Conservation (phyloP, 2,888 invertebrate genomes). For the Drosophila cyrtoloma region DNA sequence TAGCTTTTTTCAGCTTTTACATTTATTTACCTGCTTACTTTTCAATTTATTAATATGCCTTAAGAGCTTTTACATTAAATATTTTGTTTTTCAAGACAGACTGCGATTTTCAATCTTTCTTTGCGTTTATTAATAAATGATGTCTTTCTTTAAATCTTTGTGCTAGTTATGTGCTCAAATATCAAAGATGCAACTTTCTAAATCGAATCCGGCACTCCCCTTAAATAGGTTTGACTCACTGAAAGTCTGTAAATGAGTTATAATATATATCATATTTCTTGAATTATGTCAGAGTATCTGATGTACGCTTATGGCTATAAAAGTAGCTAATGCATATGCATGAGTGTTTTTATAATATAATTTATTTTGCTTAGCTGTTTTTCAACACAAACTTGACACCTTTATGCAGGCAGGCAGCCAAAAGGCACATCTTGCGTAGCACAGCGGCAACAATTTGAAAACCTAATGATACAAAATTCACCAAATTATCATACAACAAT, state of each 20-base stretch:
- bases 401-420: slow-evolving; percentile 43
- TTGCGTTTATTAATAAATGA: background rate
- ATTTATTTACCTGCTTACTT: no score
- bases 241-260: background rate
- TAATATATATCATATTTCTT: background rate
- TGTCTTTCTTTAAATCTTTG: no score
- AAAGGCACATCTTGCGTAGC: slow-evolving; percentile 49
- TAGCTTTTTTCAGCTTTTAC: background rate
- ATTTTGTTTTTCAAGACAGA: background rate
- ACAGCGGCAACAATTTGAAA: slow-evolving; percentile 49
- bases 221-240: background rate
- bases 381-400: slow-evolving; percentile 48
- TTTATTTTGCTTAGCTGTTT: slow-evolving; percentile 4
- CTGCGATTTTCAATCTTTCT: background rate
- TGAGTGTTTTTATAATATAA: slow-evolving; percentile 12
- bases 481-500: slow-evolving; percentile 40
- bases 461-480: slow-evolving; percentile 41
- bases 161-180: background rate
- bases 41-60: no score
- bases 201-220: background rate
- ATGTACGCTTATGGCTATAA: background rate
- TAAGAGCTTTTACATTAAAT: background rate
- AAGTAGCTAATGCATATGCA: slow-evolving; percentile 49
- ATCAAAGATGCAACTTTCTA: background rate
- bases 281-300: slow-evolving; percentile 22